Base-by-base conservation (phyloP, 2,888 invertebrate genomes). In the Willowsia nigromaculata region DNA sequence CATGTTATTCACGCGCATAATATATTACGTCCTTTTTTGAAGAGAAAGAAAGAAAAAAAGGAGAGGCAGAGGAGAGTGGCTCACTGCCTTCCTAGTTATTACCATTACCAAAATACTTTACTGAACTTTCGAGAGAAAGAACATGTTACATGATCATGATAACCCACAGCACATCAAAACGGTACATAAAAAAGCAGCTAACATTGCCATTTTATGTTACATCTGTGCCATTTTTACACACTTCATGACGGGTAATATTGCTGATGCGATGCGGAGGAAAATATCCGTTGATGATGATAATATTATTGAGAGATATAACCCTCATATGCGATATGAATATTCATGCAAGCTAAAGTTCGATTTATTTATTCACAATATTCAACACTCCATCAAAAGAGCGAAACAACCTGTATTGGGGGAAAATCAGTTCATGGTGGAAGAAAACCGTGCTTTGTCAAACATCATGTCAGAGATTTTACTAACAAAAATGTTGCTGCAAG, bases 101-200 rank as follows among this genome's bases (percentile, higher is more conserved):
- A 68, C 37, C 15, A 71, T 43, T 78, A 78, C 53, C 50, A 53
- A 78, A 53, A n/a, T n/a, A n/a, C n/a, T n/a, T n/a, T 53, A 78
- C 53, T 53, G 30, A 50, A 33, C 53, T 78, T 53, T 78, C 78
- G n/a, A 30, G 37, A 68, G 37, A 53, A 13, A 78, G 18, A 78
- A 53, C 27, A 74, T 74, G 74, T 74, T 33, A 50, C 78, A 78
- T 78, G 78, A 78, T 78, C 30, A 78, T 78, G 78, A 78, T 78
- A 53, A 78, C 33, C 27, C 33, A n/a, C n/a, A 53, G 53, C n/a
- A 78, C 78, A 78, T 50, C 78, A 78, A 78, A 78, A 78, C 53
- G 53, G 78, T 53, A 78, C 53, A 78, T 53, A 33, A 53, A 71
- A 78, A 53, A 33, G 9, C n/a, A 37, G 40, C 1, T 15, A 71